Evolutionary conservation across 2,797 vertebrate genomes (phyloP), one percentile per base, ranked within the genome.

Genomic region (Phrynocephalus vlangalii): DNA sequence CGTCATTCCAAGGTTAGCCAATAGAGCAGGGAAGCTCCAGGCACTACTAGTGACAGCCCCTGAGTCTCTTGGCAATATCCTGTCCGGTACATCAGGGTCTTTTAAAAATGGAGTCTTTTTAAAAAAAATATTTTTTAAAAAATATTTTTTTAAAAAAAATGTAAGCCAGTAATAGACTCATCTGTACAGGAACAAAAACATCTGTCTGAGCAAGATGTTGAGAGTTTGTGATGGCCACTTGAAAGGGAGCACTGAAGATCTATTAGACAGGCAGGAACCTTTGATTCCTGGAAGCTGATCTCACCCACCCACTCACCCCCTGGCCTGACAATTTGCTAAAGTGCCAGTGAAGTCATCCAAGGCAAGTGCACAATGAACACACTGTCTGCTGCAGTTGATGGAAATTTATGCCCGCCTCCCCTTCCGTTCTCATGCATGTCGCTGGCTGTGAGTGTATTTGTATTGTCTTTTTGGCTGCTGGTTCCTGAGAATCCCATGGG

Each of bases 401-500:
- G 66, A 66, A 92, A 85, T 50, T 13, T 33, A 79, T 8, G 3
- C 50, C 13, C 11, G 80, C 1, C 0, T 90, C 68, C 70, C 22
- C 33, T 11, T 76, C 68, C 78, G 48, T 50, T 85, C 68, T 0
- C 52, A 60, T 73, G 50, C 71, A 30, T 26, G 87, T 73, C 38
- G 60, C 60, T 63, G 60, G 1, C 33, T 48, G n/a, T 22, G 6
- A 78, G 11, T 1, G 72, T 82, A 70, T 70, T 87, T 88, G 83
- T 68, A 71, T 10, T 78, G 24, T 48, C 38, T 33, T 83, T 8
- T 67, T 63, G 60, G 38, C 26, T 77, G 70, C 7, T n/a, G 26
- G 4, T 28, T 70, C 84, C 52, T 68, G 7, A 89, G 18, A 26
- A 16, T 72, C 92, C 79, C 83, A n/a, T 28, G 9, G 89, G 76